Evolutionary conservation across 1,140 invertebrate genomes (phyloP).

Genomic region (Trichoplusia ni): DNA sequence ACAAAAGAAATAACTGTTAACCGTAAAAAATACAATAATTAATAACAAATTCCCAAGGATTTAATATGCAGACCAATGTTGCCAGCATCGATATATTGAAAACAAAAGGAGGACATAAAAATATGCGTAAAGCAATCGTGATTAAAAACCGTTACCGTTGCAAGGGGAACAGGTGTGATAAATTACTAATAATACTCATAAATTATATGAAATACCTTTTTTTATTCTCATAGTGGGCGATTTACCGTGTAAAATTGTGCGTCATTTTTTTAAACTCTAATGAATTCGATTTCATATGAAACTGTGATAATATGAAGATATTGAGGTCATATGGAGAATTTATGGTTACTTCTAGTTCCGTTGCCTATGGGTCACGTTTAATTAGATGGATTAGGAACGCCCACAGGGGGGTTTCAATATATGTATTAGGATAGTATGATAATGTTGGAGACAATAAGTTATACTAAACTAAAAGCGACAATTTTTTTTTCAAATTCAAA

Average conservation of each 20-base stretch:
- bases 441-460: too few species aligned
- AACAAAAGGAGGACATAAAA: conserved; percentile 3
- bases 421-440: too few species aligned
- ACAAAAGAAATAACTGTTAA: too few species aligned
- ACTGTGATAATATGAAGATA: background rate
- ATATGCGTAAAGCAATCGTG: too few species aligned
- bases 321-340: background rate
- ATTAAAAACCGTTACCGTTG: conserved; percentile 16
- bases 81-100: background rate
- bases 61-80: background rate
- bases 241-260: conserved; percentile 16
- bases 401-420: too few species aligned
- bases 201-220: conserved; percentile 45
- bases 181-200: conserved; percentile 54
- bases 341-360: too few species aligned
- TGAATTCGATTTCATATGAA: conserved; percentile 10
- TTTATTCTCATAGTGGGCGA: conserved; percentile 41
- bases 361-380: too few species aligned
- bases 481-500: too few species aligned
- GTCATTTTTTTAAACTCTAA: conserved; percentile 8
- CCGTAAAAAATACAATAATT: too few species aligned
- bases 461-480: too few species aligned
- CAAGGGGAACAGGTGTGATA: conserved; percentile 28
- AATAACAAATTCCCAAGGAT: background rate
- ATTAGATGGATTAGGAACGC: too few species aligned